Evolutionary conservation across 2,797 vertebrate genomes (phyloP).

Genomic region (Melanogrammus aeglefinus): DNA sequence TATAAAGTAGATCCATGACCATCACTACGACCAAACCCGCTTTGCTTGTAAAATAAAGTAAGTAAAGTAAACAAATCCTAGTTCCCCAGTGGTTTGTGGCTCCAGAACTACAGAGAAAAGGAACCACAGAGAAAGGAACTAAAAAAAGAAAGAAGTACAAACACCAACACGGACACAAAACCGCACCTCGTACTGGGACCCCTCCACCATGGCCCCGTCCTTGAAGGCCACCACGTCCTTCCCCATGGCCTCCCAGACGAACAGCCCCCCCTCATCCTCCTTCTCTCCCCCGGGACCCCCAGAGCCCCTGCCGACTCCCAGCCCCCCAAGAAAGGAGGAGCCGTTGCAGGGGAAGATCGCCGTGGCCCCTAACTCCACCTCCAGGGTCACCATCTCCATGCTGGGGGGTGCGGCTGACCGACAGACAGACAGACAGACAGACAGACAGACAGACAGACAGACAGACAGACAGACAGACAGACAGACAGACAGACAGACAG

Average conservation of each 20-base stretch:
- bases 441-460: background rate
- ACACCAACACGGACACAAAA: background rate
- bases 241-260: conserved; percentile 45
- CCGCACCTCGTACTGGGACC: conserved; percentile 17
- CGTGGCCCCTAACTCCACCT: background rate
- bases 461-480: background rate
- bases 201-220: background rate
- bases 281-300: background rate
- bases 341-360: conserved; percentile 34
- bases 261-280: background rate
- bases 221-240: conserved; percentile 22
- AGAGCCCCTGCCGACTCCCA: background rate
- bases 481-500: too few relatives aligned
- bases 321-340: background rate
- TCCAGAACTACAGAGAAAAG: too few relatives aligned
- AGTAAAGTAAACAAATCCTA: too few relatives aligned
- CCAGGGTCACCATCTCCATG: background rate
- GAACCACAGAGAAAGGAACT: too few relatives aligned
- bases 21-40: too few relatives aligned
- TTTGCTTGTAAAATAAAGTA: too few relatives aligned
- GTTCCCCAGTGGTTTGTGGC: too few relatives aligned
- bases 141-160: too few relatives aligned
- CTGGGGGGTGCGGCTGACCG: background rate
- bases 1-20: too few relatives aligned
- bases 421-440: too few relatives aligned